Evolutionary conservation across 2,113 vertebrate species (phyloP).

Genomic region (Trichechus manatus): DNA sequence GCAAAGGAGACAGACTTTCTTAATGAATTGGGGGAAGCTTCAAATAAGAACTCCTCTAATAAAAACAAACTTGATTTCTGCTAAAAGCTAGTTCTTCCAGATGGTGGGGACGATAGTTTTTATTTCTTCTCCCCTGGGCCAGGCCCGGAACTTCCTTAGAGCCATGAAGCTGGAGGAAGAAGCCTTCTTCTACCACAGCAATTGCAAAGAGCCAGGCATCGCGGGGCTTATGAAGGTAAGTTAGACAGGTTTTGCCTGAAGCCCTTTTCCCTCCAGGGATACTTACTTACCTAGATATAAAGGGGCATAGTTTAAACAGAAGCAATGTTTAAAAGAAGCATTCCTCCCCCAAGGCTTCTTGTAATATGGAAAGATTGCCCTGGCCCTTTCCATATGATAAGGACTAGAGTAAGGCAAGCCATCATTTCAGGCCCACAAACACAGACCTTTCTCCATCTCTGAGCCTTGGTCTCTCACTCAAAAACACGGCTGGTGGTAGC

Average conservation of each 20-base stretch:
- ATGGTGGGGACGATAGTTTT: neutral
- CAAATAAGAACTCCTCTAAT: neutral
- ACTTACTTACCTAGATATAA: neutral
- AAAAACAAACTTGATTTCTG: neutral
- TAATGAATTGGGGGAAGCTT: neutral
- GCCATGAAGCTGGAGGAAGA: constrained; percentile 94
- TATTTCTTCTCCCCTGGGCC: constrained; percentile 6
- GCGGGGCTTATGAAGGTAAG: constrained; percentile 94
- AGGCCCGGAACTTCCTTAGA: constrained; percentile 98
- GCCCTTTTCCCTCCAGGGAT: neutral
- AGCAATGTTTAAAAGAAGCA: neutral
- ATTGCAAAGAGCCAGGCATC: constrained; percentile 97
- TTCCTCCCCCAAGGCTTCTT: too few species aligned
- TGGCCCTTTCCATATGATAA: neutral
- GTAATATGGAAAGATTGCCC: neutral
- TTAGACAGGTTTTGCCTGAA: neutral
- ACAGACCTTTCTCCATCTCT: neutral
- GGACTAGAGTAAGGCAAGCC: neutral
- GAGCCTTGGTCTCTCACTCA: neutral
- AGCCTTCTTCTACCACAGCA: constrained; percentile 99
- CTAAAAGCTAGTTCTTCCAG: neutral
- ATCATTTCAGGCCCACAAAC: neutral
- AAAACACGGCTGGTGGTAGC: neutral
- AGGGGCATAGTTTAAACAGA: neutral
- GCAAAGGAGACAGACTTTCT: constrained; percentile 1